phyloP scores from a whole-genome alignment of 2,888 invertebrate genomes.

The Brachypterus glaber region DNA sequence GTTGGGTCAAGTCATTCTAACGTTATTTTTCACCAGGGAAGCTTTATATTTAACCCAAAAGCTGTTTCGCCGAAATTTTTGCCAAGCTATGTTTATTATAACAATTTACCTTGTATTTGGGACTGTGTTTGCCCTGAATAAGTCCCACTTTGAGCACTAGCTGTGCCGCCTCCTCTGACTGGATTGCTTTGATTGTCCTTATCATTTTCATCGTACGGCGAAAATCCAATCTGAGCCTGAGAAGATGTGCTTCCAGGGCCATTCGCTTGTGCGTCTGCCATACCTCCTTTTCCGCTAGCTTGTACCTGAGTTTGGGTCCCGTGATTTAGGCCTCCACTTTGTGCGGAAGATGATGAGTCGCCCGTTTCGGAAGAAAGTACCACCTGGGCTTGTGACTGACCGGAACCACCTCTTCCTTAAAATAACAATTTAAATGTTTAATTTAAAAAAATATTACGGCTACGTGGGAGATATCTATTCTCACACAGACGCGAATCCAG shows the following conservation, averaged over 20 bases:
- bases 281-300: constrained; percentile 71
- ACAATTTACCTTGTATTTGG: constrained; percentile 60
- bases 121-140: constrained; percentile 72
- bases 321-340: constrained; percentile 64
- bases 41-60: too few relatives aligned
- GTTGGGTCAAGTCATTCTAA: too few relatives aligned
- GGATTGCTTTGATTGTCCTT: constrained; percentile 45
- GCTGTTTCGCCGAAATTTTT: too few relatives aligned
- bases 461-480: too few relatives aligned
- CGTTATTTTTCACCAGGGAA: too few relatives aligned
- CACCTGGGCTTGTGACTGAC: constrained; percentile 69
- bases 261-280: constrained; percentile 78
- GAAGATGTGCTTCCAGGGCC: constrained; percentile 79
- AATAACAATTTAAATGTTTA: too few relatives aligned
- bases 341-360: constrained; percentile 63
- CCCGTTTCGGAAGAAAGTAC: constrained; percentile 67
- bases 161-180: constrained; percentile 66
- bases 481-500: too few relatives aligned
- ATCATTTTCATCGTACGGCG: constrained; percentile 59
- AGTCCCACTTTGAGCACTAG: constrained; percentile 68
- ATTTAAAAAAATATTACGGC: too few relatives aligned
- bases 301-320: constrained; percentile 73
- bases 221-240: constrained; percentile 81
- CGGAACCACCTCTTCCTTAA: constrained; percentile 60
- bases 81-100: too few relatives aligned